A percentile compares a stretch with the other conserved stretches of the same genome.
Conservation (phyloP, 2,113 vertebrate species). For the Leucopternis melanops region DNA sequence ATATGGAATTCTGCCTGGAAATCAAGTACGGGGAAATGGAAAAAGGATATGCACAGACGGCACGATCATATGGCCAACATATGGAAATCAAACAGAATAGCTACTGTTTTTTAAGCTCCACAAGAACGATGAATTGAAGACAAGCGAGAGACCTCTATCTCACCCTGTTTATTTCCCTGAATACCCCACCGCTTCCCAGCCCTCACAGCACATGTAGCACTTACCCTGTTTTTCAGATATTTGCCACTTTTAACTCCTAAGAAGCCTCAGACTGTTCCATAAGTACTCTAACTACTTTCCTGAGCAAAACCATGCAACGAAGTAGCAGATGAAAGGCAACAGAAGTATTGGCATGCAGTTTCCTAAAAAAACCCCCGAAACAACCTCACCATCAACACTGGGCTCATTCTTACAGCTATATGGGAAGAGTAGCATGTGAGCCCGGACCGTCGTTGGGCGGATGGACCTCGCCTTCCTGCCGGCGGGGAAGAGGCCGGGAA, state of each 20-base stretch:
- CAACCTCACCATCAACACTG: not conserved
- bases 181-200: not conserved
- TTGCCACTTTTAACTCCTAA: not conserved
- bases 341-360: not conserved
- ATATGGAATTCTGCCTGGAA: not conserved
- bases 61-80: not conserved
- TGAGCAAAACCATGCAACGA: not conserved
- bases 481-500: too few species aligned
- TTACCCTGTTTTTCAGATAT: not conserved
- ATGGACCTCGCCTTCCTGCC: too few species aligned
- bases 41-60: not conserved
- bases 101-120: not conserved
- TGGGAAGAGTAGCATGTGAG: not conserved
- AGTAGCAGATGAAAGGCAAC: not conserved
- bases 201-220: fast-evolving
- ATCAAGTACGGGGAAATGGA: not conserved
- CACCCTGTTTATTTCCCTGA: not conserved
- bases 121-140: not conserved
- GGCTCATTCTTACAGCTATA: not conserved
- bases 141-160: not conserved
- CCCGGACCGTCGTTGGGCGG: too few species aligned
- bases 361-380: not conserved
- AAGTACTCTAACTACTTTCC: not conserved
- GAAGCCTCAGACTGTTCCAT: not conserved
- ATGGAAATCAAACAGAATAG: not conserved